Evolutionary conservation across 2,888 invertebrate genomes (phyloP).

Genomic region (Bimastos eiseni): DNA sequence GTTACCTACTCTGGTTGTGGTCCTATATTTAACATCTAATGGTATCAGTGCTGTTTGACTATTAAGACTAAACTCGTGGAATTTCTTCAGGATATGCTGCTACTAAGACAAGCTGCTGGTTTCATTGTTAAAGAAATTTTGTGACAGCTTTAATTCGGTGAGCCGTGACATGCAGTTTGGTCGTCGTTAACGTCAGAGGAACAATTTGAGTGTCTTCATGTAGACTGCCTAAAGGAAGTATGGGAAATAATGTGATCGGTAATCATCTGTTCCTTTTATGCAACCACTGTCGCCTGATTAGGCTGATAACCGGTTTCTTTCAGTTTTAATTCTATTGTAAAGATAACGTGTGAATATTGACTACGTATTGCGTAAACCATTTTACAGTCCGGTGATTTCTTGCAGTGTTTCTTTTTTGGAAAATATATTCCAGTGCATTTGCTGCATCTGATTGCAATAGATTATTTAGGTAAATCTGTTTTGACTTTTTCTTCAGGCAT

Average conservation of each 20-base stretch:
- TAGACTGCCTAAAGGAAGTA: background rate
- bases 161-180: background rate
- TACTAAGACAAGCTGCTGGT: background rate
- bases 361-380: background rate
- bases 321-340: background rate
- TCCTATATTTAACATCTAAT: background rate
- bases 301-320: slow-evolving; percentile 13
- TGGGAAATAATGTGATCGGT: background rate
- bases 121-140: background rate
- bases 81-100: background rate
- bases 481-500: slow-evolving; percentile 6
- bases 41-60: background rate
- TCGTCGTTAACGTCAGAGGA: background rate
- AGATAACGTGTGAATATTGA: slow-evolving; percentile 4
- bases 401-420: background rate
- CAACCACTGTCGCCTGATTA: slow-evolving; percentile 13
- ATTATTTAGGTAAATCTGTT: slow-evolving; percentile 1
- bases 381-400: background rate
- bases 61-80: background rate
- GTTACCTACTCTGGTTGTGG: background rate
- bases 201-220: background rate
- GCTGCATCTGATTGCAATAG: slow-evolving; percentile 13
- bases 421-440: slow-evolving; percentile 13
- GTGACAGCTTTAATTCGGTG: background rate
- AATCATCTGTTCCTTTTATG: slow-evolving; percentile 5